Evolutionary conservation across 2,888 invertebrate genomes (phyloP).

Genomic region (Hyles lineata): DNA sequence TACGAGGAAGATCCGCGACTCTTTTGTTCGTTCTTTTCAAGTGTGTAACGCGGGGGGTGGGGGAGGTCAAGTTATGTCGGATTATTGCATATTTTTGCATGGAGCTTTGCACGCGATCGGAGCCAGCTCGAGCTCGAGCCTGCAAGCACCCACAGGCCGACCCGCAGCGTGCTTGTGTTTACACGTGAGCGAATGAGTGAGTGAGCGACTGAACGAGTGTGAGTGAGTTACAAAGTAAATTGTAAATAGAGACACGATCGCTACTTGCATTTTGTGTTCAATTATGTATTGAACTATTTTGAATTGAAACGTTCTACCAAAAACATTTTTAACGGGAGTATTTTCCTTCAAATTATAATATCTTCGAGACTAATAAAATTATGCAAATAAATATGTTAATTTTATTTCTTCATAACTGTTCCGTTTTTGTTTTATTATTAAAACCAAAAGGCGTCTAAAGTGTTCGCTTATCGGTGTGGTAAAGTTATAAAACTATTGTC

Average conservation of each 20-base stretch:
- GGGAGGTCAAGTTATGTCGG: constrained; percentile 68
- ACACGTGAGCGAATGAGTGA: constrained; percentile 2
- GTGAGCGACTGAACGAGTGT: constrained; percentile 2
- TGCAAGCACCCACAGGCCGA: constrained; percentile 57
- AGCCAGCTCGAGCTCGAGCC: constrained; percentile 67
- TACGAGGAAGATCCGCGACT: constrained; percentile 56
- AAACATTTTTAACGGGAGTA: not conserved
- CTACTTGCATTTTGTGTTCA: not conserved
- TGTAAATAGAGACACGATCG: constrained; percentile 8
- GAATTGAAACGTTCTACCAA: not conserved
- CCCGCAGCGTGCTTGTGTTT: constrained; percentile 24
- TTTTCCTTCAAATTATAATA: not conserved
- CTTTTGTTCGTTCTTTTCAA: constrained; percentile 61
- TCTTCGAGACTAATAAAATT: not conserved
- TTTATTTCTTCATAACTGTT: constrained; percentile 1
- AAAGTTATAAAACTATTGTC: not conserved
- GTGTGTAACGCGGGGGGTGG: constrained; percentile 50
- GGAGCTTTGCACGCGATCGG: constrained; percentile 74
- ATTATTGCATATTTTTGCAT: constrained; percentile 81
- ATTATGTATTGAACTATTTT: not conserved
- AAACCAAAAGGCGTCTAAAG: too few species aligned
- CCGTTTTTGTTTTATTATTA: not conserved
- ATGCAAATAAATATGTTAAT: constrained; percentile 1
- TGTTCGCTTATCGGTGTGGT: not conserved
- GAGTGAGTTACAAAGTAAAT: constrained; percentile 10